phyloP scores from a whole-genome alignment of 2,113 vertebrate genomes.

The Triplophysa tibetana region DNA sequence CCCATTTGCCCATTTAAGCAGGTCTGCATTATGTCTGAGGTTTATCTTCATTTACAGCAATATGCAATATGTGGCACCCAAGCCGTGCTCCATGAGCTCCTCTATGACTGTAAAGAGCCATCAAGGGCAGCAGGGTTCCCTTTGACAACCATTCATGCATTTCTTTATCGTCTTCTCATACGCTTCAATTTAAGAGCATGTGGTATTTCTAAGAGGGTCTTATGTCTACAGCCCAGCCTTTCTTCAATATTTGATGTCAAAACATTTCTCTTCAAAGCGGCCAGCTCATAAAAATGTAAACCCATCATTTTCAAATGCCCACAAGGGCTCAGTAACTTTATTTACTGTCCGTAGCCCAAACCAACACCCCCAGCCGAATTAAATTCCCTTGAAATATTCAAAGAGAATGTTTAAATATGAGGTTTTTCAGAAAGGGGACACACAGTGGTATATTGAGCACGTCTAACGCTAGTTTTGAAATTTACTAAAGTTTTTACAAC shows the following conservation, averaged over 20 bases:
- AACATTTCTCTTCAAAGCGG: slow-evolving; percentile 61
- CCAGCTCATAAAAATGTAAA: slow-evolving; percentile 59
- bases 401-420: slow-evolving; percentile 52
- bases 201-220: slow-evolving; percentile 16
- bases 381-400: slow-evolving; percentile 69
- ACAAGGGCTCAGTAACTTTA: slow-evolving; percentile 58
- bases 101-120: slow-evolving; percentile 44
- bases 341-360: slow-evolving; percentile 66
- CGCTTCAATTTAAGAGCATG: slow-evolving; percentile 20
- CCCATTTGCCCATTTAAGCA: neutral
- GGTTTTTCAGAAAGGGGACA: slow-evolving; percentile 22
- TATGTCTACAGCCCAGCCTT: slow-evolving; percentile 44
- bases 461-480: neutral
- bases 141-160: slow-evolving; percentile 22
- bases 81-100: slow-evolving; percentile 38
- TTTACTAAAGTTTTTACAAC: slow-evolving; percentile 12
- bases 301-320: slow-evolving; percentile 62
- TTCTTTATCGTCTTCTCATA: slow-evolving; percentile 34
- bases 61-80: slow-evolving; percentile 26
- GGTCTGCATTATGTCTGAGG: neutral
- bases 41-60: slow-evolving; percentile 22
- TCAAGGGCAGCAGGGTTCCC: slow-evolving; percentile 45
- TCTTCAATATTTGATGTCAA: slow-evolving; percentile 69
- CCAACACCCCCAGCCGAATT: slow-evolving; percentile 48
- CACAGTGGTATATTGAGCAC: neutral